Conservation (phyloP, 1,140 invertebrate species). For the Platyscapa corneri region DNA sequence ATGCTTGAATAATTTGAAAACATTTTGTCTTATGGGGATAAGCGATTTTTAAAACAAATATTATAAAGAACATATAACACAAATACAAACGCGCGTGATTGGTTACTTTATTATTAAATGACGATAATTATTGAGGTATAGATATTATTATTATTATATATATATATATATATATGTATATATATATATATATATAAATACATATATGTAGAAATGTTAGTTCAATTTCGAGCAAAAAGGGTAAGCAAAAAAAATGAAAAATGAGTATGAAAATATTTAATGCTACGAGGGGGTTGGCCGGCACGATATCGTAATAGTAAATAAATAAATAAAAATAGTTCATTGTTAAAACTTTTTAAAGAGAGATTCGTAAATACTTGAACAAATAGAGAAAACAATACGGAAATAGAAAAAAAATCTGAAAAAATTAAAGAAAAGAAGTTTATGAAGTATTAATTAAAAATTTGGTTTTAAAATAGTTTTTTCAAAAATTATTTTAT, state of each 20-base stretch:
- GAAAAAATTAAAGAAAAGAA: slow-evolving; percentile 26
- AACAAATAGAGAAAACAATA: slow-evolving; percentile 31
- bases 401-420: background rate
- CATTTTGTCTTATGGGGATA: slow-evolving; percentile 23
- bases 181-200: slow-evolving; percentile 56
- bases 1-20: slow-evolving; percentile 28
- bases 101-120: slow-evolving; percentile 62
- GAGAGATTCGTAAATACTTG: slow-evolving; percentile 28
- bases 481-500: background rate
- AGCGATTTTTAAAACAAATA: slow-evolving; percentile 29
- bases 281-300: slow-evolving; percentile 49
- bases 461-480: background rate
- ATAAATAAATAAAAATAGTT: slow-evolving; percentile 49
- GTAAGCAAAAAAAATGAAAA: slow-evolving; percentile 37
- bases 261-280: slow-evolving; percentile 29
- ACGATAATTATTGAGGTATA: slow-evolving; percentile 56
- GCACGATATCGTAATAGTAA: slow-evolving; percentile 48
- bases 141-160: no score
- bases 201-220: slow-evolving; percentile 59
- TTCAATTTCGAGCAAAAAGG: slow-evolving; percentile 56
- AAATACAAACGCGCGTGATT: slow-evolving; percentile 54
- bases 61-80: slow-evolving; percentile 26
- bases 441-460: slow-evolving; percentile 2
- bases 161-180: no score
- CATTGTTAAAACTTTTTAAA: slow-evolving; percentile 58